Conservation (phyloP, 2,888 invertebrate genomes). For the Rhamphomyia laevipes region DNA sequence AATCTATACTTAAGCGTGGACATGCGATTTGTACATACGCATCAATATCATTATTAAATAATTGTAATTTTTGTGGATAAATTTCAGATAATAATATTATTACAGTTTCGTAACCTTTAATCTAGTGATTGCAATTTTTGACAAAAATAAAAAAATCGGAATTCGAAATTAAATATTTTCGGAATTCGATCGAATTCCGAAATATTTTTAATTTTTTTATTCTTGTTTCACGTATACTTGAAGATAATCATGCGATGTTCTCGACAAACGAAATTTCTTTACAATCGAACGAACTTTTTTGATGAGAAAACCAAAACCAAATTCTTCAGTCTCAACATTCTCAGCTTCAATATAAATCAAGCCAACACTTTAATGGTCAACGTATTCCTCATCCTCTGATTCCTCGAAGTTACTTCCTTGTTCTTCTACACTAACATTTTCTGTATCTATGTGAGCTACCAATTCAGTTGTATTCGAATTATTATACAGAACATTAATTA, state of each 20-base stretch:
- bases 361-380: neutral
- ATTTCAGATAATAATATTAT: slow-evolving; percentile 89
- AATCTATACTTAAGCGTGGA: slow-evolving; percentile 95
- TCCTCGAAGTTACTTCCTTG: slow-evolving; percentile 1
- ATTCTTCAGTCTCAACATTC: slow-evolving; percentile 1
- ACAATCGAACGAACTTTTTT: slow-evolving; percentile 3
- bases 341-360: neutral
- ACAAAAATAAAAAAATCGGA: neutral
- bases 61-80: slow-evolving; percentile 79
- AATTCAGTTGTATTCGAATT: neutral
- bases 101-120: slow-evolving; percentile 51
- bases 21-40: slow-evolving; percentile 86
- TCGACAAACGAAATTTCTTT: slow-evolving; percentile 5
- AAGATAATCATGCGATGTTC: slow-evolving; percentile 12
- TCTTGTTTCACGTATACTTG: slow-evolving; percentile 9
- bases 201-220: neutral
- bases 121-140: neutral
- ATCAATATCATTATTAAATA: slow-evolving; percentile 57
- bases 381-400: neutral
- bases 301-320: neutral
- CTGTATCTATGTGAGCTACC: neutral
- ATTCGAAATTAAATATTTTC: neutral
- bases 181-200: neutral
- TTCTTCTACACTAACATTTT: slow-evolving; percentile 1
- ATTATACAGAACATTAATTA: slow-evolving; percentile 1